phyloP scores from a whole-genome alignment of 2,113 vertebrate species.

The Herpetotheres cachinnans region DNA sequence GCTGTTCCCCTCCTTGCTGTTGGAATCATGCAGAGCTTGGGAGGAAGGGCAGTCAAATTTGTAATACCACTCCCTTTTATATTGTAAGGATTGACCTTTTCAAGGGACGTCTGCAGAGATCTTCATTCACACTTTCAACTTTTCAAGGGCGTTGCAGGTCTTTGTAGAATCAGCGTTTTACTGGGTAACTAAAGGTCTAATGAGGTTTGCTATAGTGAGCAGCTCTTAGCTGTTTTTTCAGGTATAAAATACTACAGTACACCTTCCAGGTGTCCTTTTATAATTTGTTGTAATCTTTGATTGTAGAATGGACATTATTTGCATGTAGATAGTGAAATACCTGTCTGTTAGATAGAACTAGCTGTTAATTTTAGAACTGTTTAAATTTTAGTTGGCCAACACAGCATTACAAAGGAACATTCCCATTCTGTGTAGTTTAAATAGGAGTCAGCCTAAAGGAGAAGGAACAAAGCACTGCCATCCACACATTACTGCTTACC shows the following conservation, averaged over 20 bases:
- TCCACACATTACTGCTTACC: not conserved
- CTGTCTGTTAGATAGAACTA: not conserved
- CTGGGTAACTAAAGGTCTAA: not conserved
- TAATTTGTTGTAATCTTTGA: not conserved
- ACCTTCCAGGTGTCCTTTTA: not conserved
- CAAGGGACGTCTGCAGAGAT: not conserved
- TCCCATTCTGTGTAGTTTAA: not conserved
- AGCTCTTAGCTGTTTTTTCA: not conserved
- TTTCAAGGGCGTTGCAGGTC: not conserved
- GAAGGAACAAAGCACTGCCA: not conserved
- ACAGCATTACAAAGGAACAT: not conserved
- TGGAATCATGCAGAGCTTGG: not conserved
- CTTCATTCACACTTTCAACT: not conserved
- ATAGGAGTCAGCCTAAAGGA: not conserved
- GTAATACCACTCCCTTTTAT: not conserved
- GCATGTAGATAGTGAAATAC: not conserved
- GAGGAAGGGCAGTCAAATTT: not conserved
- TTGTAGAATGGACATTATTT: not conserved
- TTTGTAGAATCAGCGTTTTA: not conserved
- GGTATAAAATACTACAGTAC: not conserved
- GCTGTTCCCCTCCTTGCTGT: not conserved
- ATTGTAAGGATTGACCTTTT: not conserved
- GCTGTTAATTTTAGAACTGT: not conserved
- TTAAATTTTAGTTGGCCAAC: not conserved
- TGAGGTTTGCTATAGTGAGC: not conserved